phyloP scores from a whole-genome alignment of 37 sponge, comb jelly and placozoan species.

The Aplysina aerophoba region DNA sequence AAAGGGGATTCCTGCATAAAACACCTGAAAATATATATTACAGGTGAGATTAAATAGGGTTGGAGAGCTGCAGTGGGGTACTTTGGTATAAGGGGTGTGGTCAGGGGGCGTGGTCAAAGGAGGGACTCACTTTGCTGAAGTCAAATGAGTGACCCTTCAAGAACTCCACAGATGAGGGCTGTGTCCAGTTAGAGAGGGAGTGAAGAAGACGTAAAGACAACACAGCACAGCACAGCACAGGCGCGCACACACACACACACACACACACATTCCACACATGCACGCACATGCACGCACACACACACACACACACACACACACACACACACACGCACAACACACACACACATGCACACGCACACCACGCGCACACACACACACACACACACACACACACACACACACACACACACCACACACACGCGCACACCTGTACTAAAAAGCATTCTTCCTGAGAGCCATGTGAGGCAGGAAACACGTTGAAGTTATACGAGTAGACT shows the following conservation, averaged over 20 bases:
- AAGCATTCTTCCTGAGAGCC: conserved; percentile 35
- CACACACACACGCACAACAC: conserved; percentile 53
- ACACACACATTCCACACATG: conserved; percentile 11
- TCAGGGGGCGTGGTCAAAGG: background rate
- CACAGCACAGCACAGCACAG: background rate
- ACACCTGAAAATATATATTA: conserved; percentile 9
- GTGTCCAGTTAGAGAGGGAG: background rate
- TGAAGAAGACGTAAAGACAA: background rate
- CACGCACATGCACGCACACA: conserved; percentile 7
- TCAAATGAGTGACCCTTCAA: conserved; percentile 66
- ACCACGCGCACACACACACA: conserved; percentile 50
- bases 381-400: conserved; percentile 57
- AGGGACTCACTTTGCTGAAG: conserved; percentile 58
- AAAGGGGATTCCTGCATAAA: conserved; percentile 71
- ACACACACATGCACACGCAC: conserved; percentile 52
- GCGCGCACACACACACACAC: background rate
- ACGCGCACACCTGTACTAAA: conserved; percentile 36
- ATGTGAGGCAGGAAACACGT: conserved; percentile 28
- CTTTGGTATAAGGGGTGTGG: too few relatives aligned
- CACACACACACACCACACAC: conserved; percentile 49
- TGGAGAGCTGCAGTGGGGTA: background rate
- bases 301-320: conserved; percentile 36
- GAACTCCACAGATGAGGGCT: conserved; percentile 71
- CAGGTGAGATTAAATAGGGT: too few relatives aligned
- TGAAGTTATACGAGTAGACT: conserved; percentile 58